Base-by-base conservation (phyloP, 2,888 invertebrate genomes). In the Leptinotarsa rubiginosa region DNA sequence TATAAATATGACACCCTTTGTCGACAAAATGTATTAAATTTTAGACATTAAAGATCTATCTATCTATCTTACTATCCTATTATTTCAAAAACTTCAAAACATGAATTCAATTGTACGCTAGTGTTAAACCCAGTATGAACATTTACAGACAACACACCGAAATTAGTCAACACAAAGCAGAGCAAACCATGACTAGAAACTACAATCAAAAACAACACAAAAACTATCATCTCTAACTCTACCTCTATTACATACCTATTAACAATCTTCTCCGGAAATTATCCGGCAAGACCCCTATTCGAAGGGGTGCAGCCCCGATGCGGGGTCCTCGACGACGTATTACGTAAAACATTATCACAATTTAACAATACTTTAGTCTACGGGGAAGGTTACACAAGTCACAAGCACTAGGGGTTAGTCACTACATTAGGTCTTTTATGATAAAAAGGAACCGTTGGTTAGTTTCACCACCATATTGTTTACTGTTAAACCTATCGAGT, bases 251-350 rank as follows among this genome's bases (percentile, higher is more conserved):
- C 79, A 20, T 79, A 78, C 79, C 79, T 79, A 65, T 78, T 13
- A 77, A 73, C 18, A 78, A 74, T 68, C 70, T 73, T 52, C 74
- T 74, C 41, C 76, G 78, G 68, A 73, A 79, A 74, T 80, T 79
- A 65, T 80, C 77, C 18, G 79, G 78, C 64, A 80, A 50, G 12
- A 74, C 69, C 66, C 68, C 68, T 59, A 76, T 72, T 18, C 72
- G 70, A 69, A 74, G 71, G 70, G 77, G 75, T 50, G 68, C 68
- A 16, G 73, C 75, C 77, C 77, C 75, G 49, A 31, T 67, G 18
- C 41, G 56, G 62, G 74, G 78, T 31, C 73, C 67, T 69, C 47
- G 47, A 18, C 69, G 52, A 54, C 69, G 69, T 12, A 69, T 16
- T 52, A 69, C 20, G 56, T 69, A 69, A 69, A 69, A 69, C 69